phyloP scores from a whole-genome alignment of 1,140 invertebrate species.

The Danaus plexippus region DNA sequence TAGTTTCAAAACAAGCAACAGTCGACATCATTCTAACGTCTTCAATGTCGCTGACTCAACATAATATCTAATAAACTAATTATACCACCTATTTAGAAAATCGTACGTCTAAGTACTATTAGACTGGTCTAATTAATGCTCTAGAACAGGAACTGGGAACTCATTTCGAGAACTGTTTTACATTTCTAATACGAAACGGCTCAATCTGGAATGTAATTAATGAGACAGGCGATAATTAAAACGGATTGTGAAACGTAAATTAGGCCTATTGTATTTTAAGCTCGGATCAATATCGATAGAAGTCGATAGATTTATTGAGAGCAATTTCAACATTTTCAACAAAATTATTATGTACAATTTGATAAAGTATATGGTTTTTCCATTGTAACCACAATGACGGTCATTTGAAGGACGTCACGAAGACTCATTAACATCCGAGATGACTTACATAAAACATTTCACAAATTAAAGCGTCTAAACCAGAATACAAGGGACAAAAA shows the following conservation, averaged over 20 bases:
- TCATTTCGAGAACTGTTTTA: constrained; percentile 27
- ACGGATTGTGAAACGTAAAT: constrained; percentile 16
- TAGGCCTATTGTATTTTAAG: constrained; percentile 11
- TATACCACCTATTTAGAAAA: no score
- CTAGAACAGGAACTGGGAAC: constrained; percentile 18
- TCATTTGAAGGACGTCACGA: no score
- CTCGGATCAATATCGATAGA: constrained; percentile 1
- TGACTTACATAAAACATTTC: constrained; percentile 13
- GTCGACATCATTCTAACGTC: no score
- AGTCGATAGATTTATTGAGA: constrained; percentile 5
- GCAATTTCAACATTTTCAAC: background rate
- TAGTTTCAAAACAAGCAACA: no score
- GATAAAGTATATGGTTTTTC: no score
- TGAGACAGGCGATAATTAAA: constrained; percentile 26
- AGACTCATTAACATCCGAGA: background rate
- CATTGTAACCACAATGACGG: no score
- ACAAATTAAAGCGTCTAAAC: constrained; percentile 10
- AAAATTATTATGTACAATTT: no score
- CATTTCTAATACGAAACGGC: constrained; percentile 23
- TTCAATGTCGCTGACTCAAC: no score
- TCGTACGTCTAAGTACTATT: background rate
- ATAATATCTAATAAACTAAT: no score
- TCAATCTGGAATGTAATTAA: constrained; percentile 24
- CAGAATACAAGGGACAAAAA: constrained; percentile 14
- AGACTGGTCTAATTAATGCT: constrained; percentile 16